Evolutionary conservation across 1,140 invertebrate genomes (phyloP).

Genomic region (Zaprionus nigranus): DNA sequence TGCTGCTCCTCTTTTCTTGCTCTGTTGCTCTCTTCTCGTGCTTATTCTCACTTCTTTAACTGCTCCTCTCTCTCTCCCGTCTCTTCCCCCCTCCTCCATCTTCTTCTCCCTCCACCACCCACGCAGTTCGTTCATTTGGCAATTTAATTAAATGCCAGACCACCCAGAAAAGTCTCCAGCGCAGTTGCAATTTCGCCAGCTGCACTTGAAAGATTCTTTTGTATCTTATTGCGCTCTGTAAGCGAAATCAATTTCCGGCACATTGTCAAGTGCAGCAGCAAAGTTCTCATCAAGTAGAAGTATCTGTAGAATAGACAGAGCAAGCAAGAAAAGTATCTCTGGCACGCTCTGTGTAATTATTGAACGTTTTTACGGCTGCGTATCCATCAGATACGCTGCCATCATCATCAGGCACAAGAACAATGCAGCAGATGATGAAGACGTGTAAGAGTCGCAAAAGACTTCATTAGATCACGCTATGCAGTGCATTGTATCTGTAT

Average conservation of each 20-base stretch:
- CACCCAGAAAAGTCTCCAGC: slow-evolving; percentile 29
- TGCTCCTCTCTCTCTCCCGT: background rate
- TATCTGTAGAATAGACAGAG: slow-evolving; percentile 19
- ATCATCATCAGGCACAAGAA: slow-evolving; percentile 37
- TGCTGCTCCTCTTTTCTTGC: background rate
- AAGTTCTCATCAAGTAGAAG: background rate
- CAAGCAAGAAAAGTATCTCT: slow-evolving; percentile 37
- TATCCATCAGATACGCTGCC: slow-evolving; percentile 66
- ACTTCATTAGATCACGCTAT: slow-evolving; percentile 51
- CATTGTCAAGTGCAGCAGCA: slow-evolving; percentile 57
- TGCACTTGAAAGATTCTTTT: slow-evolving; percentile 59
- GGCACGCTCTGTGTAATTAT: slow-evolving; percentile 63
- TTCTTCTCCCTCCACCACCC: slow-evolving; percentile 21
- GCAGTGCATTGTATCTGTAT: slow-evolving; percentile 19
- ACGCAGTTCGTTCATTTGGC: slow-evolving; percentile 41
- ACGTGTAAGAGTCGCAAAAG: slow-evolving; percentile 36
- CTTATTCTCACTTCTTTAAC: background rate
- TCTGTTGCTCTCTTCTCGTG: background rate
- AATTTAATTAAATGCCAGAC: slow-evolving; percentile 56
- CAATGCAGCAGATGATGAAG: background rate
- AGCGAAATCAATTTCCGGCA: slow-evolving; percentile 68
- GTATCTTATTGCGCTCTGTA: slow-evolving; percentile 36
- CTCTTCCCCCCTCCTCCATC: background rate
- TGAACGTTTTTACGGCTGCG: slow-evolving; percentile 41
- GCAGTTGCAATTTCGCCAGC: slow-evolving; percentile 35